Percentiles rank a stretch among this genome's conserved stretches.
These are phyloP conservation scores for Eupithecia dodoneata DNA, from an alignment of 2,888 invertebrate species.

Conservation along the genomic window DNA sequence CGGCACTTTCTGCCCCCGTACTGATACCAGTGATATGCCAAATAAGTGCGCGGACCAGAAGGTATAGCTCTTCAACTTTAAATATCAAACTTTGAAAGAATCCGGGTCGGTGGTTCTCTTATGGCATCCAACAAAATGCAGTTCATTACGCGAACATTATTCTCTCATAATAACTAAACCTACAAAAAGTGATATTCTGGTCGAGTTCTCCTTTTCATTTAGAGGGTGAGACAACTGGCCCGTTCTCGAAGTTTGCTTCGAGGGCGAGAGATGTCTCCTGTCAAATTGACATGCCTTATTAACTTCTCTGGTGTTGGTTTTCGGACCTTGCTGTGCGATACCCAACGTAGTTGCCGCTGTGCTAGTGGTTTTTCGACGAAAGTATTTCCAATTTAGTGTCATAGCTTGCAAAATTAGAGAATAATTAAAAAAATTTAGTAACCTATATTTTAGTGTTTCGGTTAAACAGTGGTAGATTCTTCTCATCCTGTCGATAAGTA, in stretches of 20 bases:
- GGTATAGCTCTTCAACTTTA: background rate
- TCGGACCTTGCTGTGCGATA: background rate
- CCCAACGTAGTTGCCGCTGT: background rate
- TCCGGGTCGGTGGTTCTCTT: background rate
- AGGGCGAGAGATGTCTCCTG: background rate
- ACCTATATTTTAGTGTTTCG: background rate
- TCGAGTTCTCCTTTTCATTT: background rate
- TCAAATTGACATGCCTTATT: background rate
- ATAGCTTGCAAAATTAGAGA: background rate
- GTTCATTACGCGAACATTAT: background rate
- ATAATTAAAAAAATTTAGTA: background rate
- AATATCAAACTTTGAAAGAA: background rate
- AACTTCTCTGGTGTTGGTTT: background rate
- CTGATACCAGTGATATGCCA: slow-evolving; percentile 12
- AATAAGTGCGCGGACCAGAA: background rate
- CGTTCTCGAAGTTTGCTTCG: background rate
- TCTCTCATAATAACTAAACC: background rate
- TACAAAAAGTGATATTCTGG: background rate
- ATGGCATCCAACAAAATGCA: background rate
- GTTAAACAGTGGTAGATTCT: background rate
- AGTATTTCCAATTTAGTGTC: background rate
- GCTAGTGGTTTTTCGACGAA: background rate
- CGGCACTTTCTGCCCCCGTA: slow-evolving; percentile 52
- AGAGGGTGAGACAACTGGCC: background rate
- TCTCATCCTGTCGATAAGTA: background rate